A percentile compares a stretch with the other conserved stretches of the same genome.
Evolutionary conservation across 2,113 vertebrate species (phyloP).

Genomic region (Podarcis raffonei): DNA sequence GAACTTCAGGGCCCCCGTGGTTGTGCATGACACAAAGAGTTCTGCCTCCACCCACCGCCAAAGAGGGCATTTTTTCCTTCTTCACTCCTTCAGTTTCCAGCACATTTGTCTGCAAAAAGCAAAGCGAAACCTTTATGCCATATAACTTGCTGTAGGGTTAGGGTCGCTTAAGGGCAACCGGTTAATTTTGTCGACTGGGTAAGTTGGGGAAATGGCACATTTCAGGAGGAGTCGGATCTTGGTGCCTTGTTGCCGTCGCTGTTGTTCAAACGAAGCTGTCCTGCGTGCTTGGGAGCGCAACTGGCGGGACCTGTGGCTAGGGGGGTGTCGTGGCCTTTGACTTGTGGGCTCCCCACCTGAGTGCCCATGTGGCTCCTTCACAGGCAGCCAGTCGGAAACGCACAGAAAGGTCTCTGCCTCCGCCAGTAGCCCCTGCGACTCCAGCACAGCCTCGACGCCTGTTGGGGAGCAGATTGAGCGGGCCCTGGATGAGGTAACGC

Average conservation of each 20-base stretch:
- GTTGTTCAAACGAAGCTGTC: not conserved
- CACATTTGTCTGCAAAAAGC: not conserved
- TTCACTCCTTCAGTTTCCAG: not conserved
- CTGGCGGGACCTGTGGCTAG: not conserved
- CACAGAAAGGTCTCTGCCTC: slow-evolving; percentile 76
- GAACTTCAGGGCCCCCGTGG: not conserved
- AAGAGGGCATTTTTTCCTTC: too few species aligned
- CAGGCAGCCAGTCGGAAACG: slow-evolving; percentile 80
- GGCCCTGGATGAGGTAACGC: slow-evolving; percentile 64
- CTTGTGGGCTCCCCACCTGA: slow-evolving; percentile 1
- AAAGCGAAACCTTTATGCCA: not conserved
- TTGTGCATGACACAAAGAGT: not conserved
- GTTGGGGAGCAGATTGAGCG: slow-evolving; percentile 63
- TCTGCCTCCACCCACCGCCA: too few species aligned
- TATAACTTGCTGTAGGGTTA: not conserved
- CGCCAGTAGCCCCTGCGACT: slow-evolving; percentile 76
- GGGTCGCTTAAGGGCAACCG: not conserved
- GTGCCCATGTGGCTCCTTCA: slow-evolving; percentile 56
- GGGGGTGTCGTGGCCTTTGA: not conserved
- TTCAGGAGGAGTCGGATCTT: not conserved
- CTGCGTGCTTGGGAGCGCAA: not conserved
- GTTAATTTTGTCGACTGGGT: not conserved
- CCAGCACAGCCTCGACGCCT: slow-evolving; percentile 73
- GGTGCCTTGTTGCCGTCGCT: not conserved
- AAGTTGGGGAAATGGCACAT: not conserved